Conservation (phyloP, 2,797 vertebrate genomes). For the Lagodon rhomboides region DNA sequence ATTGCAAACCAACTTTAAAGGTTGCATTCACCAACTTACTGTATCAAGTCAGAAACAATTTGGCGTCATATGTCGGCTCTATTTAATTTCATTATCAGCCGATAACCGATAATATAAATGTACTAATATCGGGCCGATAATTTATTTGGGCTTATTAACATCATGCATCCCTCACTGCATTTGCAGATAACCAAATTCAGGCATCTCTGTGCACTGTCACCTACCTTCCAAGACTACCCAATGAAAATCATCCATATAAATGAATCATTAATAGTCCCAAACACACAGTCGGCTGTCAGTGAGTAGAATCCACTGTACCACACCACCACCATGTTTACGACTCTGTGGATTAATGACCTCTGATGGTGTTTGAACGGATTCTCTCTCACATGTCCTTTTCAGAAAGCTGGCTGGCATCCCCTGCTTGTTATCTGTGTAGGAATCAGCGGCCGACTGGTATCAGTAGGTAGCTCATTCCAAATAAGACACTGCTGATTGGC, state of each 20-base stretch:
- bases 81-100: too few species aligned
- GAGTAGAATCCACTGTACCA: background rate
- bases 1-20: too few species aligned
- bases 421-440: conserved; percentile 49
- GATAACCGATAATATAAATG: too few species aligned
- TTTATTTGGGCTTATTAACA: too few species aligned
- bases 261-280: conserved; percentile 11
- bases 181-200: too few species aligned
- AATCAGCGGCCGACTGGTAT: conserved; percentile 56
- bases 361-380: conserved; percentile 40
- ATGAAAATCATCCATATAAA: background rate
- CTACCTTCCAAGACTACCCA: background rate
- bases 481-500: conserved; percentile 76
- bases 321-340: conserved; percentile 5
- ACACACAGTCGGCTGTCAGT: conserved; percentile 6
- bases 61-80: too few species aligned
- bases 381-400: conserved; percentile 31
- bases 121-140: too few species aligned
- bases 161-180: too few species aligned
- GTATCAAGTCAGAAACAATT: too few species aligned
- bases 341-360: conserved; percentile 42
- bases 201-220: background rate
- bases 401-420: conserved; percentile 40
- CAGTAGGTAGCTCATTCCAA: conserved; percentile 64
- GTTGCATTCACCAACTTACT: too few species aligned